These are phyloP conservation scores for Busseola fusca DNA, from an alignment of 2,888 invertebrate species.

Conservation along the genomic window DNA sequence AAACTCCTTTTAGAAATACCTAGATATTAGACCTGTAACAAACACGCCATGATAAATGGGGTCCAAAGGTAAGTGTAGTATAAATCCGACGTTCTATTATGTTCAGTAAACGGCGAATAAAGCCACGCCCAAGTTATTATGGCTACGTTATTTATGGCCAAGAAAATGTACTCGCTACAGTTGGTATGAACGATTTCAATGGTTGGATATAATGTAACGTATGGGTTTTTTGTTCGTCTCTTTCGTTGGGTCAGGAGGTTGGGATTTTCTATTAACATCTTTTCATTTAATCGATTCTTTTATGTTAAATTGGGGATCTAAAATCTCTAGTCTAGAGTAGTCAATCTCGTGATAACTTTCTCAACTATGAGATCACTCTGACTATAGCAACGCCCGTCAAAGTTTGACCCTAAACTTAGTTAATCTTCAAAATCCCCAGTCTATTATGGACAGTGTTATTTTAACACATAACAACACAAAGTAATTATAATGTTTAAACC, in stretches of 20 bases:
- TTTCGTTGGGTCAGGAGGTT: slow-evolving; percentile 8
- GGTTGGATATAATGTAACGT: slow-evolving; percentile 28
- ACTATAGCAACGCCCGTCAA: not conserved
- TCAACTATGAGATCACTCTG: not conserved
- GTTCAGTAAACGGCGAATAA: slow-evolving; percentile 50
- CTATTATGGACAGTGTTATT: not conserved
- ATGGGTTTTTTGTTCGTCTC: slow-evolving; percentile 17
- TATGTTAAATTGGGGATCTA: not conserved
- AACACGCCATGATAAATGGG: slow-evolving; percentile 54
- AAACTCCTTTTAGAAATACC: slow-evolving; percentile 23
- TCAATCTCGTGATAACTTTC: not conserved
- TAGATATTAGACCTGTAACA: slow-evolving; percentile 30
- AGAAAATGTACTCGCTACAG: slow-evolving; percentile 56
- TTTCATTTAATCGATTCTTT: not conserved
- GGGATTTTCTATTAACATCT: not conserved
- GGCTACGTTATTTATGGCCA: slow-evolving; percentile 56
- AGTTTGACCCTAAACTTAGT: not conserved
- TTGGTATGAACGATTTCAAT: slow-evolving; percentile 46
- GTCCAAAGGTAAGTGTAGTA: slow-evolving; percentile 44
- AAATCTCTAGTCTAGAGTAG: not conserved
- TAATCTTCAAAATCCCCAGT: no score
- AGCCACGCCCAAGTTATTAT: slow-evolving; percentile 61
- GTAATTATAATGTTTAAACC: no score
- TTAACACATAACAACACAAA: not conserved
- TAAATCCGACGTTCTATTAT: slow-evolving; percentile 51